phyloP scores from a whole-genome alignment of 1,140 invertebrate genomes.

The Drosophila micromelanica region DNA sequence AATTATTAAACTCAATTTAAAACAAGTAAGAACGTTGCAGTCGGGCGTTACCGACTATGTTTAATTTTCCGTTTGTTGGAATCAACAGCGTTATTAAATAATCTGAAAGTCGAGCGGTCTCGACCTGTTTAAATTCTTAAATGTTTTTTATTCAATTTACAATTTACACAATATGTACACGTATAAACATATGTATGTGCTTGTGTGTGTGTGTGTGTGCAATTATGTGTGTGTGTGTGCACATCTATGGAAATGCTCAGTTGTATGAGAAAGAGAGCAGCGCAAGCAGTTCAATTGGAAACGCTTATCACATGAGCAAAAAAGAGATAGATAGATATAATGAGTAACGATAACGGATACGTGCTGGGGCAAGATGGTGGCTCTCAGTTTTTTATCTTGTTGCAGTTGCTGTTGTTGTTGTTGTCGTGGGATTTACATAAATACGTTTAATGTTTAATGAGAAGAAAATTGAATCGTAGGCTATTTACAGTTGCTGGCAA shows the following conservation, averaged over 20 bases:
- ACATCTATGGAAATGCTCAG: constrained; percentile 32
- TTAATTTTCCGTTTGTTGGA: background rate
- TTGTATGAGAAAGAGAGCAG: constrained; percentile 59
- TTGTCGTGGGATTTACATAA: constrained; percentile 61
- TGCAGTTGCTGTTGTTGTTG: constrained; percentile 25
- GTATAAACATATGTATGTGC: constrained; percentile 33
- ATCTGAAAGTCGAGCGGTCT: constrained; percentile 1
- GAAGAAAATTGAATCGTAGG: constrained; percentile 70
- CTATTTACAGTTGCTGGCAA: constrained; percentile 76
- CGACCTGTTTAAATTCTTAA: constrained; percentile 23
- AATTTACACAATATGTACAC: constrained; percentile 50
- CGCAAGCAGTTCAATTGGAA: constrained; percentile 60
- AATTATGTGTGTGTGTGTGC: background rate
- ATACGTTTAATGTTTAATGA: constrained; percentile 79
- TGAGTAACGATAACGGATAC: constrained; percentile 28
- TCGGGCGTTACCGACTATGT: too few relatives aligned
- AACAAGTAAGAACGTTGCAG: too few relatives aligned
- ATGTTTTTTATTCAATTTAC: constrained; percentile 40
- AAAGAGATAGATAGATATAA: constrained; percentile 26
- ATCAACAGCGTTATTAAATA: constrained; percentile 2
- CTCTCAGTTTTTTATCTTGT: constrained; percentile 40
- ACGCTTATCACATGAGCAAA: constrained; percentile 75
- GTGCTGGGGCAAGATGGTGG: constrained; percentile 40
- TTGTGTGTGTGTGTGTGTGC: background rate
- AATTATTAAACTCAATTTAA: too few relatives aligned